Conservation (phyloP, 2,888 invertebrate genomes). For the Muschampia plurimacula region DNA sequence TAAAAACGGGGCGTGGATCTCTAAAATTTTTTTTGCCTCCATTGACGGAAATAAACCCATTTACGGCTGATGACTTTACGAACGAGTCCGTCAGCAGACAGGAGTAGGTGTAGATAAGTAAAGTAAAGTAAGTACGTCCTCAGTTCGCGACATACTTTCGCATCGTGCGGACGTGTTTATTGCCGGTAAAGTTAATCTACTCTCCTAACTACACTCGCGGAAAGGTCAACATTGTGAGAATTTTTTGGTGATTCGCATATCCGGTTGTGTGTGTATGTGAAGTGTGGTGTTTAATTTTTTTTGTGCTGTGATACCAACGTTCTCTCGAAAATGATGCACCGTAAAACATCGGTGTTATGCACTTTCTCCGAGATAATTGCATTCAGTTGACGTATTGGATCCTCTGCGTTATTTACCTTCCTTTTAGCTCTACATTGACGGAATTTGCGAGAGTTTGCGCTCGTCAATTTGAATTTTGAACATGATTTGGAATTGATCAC, state of each 20-base stretch:
- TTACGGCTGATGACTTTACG: slow-evolving; percentile 3
- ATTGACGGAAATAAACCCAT: neutral
- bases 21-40: neutral
- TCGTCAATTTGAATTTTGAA: neutral
- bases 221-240: neutral
- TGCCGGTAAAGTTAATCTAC: neutral
- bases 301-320: neutral
- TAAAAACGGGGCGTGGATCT: neutral
- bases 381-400: slow-evolving; percentile 20
- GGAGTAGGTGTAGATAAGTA: neutral
- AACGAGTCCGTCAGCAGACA: neutral
- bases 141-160: slow-evolving; percentile 2
- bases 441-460: neutral
- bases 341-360: slow-evolving; percentile 1
- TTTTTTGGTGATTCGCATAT: neutral
- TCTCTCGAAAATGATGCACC: slow-evolving; percentile 3
- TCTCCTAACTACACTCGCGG: neutral
- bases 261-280: neutral
- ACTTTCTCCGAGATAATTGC: slow-evolving; percentile 20
- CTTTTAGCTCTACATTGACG: neutral
- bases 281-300: neutral
- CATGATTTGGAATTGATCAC: neutral
- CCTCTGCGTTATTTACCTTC: slow-evolving; percentile 13
- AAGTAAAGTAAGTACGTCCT: neutral
- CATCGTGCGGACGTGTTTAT: neutral